These are phyloP conservation scores for Burhinus oedicnemus DNA, from an alignment of 2,113 vertebrate genomes.

Conservation along the genomic window DNA sequence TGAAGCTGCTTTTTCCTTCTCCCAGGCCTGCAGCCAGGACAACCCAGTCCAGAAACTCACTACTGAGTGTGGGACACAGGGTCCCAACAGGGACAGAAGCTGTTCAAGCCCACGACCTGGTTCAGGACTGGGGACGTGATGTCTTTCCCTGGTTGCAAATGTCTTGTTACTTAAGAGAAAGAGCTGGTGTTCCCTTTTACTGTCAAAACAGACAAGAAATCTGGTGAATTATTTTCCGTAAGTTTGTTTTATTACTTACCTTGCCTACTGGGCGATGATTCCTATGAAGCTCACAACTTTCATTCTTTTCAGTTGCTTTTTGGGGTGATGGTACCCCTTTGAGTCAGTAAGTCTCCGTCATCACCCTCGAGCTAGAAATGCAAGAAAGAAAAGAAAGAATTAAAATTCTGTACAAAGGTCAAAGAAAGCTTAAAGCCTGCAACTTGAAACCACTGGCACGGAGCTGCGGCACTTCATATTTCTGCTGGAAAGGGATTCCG, in stretches of 20 bases:
- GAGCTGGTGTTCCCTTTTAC: neutral
- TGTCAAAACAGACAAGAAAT: conserved; percentile 33
- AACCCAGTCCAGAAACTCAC: neutral
- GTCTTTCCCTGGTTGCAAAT: neutral
- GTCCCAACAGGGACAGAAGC: neutral
- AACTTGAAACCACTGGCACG: conserved; percentile 64
- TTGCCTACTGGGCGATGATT: neutral
- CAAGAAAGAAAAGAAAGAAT: conserved; percentile 37
- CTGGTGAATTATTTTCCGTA: neutral
- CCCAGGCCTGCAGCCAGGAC: neutral
- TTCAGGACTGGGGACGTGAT: neutral
- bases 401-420: conserved; percentile 71
- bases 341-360: conserved; percentile 13
- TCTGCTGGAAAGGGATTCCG: conserved; percentile 56
- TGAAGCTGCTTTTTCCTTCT: conserved; percentile 42
- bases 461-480: conserved; percentile 54
- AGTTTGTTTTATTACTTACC: conserved; percentile 26
- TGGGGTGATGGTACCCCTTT: neutral
- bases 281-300: neutral
- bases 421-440: conserved; percentile 67
- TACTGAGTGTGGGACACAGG: neutral
- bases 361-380: conserved; percentile 35
- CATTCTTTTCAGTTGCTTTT: neutral
- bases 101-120: neutral
- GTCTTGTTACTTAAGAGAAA: neutral